Conservation (phyloP, 2,888 invertebrate species). For the Drosophila kambysellisi region DNA sequence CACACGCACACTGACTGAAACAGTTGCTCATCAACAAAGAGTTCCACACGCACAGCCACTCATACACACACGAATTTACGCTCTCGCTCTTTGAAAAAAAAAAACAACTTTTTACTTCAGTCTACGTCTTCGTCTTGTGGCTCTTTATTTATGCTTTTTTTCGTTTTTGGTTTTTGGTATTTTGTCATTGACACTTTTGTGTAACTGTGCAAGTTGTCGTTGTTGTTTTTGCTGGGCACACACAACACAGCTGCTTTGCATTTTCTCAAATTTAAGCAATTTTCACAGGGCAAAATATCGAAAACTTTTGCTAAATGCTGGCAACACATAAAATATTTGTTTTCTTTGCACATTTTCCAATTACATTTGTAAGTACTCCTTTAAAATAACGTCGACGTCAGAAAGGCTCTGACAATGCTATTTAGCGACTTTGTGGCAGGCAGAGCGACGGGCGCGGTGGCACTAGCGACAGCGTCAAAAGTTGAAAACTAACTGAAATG, state of each 20-base stretch:
- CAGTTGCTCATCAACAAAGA: slow-evolving; percentile 38
- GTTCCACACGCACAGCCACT: slow-evolving; percentile 39
- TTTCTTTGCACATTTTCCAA: slow-evolving; percentile 27
- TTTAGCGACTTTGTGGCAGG: slow-evolving; percentile 22
- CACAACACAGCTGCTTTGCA: slow-evolving; percentile 53
- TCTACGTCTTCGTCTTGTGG: slow-evolving; percentile 54
- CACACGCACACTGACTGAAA: slow-evolving; percentile 29
- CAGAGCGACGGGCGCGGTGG: slow-evolving; percentile 21
- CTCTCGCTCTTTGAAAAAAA: slow-evolving; percentile 55
- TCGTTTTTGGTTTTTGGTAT: slow-evolving; percentile 16
- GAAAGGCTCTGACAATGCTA: slow-evolving; percentile 40
- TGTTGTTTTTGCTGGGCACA: slow-evolving; percentile 22
- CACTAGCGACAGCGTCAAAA: slow-evolving; percentile 68
- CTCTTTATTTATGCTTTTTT: slow-evolving; percentile 60
- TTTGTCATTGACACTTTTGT: slow-evolving; percentile 57
- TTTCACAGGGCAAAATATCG: slow-evolving; percentile 22
- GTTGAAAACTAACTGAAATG: slow-evolving; percentile 78
- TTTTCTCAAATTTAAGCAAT: slow-evolving; percentile 28
- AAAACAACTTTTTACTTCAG: slow-evolving; percentile 53
- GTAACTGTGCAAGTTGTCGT: slow-evolving; percentile 31
- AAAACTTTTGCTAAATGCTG: slow-evolving; percentile 6
- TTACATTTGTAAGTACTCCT: slow-evolving; percentile 42
- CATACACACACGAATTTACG: slow-evolving; percentile 28
- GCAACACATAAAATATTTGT: slow-evolving; percentile 46
- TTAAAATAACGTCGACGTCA: slow-evolving; percentile 34